Evolutionary conservation across 2,888 invertebrate species (phyloP), one percentile per base, ranked within the genome.

Genomic region (Hetaerina titia): DNA sequence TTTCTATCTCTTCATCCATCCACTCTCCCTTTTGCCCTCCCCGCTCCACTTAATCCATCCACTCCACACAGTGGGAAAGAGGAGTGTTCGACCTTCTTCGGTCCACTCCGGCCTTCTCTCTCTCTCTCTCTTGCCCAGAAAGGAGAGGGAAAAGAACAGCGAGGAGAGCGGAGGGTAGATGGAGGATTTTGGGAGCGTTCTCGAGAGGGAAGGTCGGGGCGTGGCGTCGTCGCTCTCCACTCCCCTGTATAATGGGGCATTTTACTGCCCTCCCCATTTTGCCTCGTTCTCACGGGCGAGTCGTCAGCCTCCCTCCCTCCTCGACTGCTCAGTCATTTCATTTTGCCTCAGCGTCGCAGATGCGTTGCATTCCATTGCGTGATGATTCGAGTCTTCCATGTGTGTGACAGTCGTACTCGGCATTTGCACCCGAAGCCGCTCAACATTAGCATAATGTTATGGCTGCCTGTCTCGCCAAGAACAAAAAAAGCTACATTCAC

Each of bases 101-200:
- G 81, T 81, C 81, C 81, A 81, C 81, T 81, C 81, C n/a, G 25
- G 4, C 58, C 90, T 88, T 45, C 88, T 31, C 56, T 57, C 89
- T 22, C 17, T 19, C 22, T 56, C 64, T 45, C 90, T 64, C 64
- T 17, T 92, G 69, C 22, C 69, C 31, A 31, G 63, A 25, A 64
- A 17, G 69, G 74, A 45, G n/a, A 56, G 31, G 69, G 74, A 45
- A 57, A 56, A 69, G 92, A 45, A 45, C 69, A 69, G 64, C 56
- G 25, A 81, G 81, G 19, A 8, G 69, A 90, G 45, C 45, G 64
- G 19, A 63, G 25, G 25, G 25, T 63, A 63, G 90, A n/a, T 15
- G 64, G 31, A n/a, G 56, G 22, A n/a, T 22, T 58, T 19, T 22
- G 64, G 64, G 90, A 22, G 25, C 17, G 25, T 8, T 60, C n/a